Evolutionary conservation across 2,888 invertebrate genomes (phyloP), one percentile per base, ranked within the genome.

Genomic region (Ctenicera cuprea): DNA sequence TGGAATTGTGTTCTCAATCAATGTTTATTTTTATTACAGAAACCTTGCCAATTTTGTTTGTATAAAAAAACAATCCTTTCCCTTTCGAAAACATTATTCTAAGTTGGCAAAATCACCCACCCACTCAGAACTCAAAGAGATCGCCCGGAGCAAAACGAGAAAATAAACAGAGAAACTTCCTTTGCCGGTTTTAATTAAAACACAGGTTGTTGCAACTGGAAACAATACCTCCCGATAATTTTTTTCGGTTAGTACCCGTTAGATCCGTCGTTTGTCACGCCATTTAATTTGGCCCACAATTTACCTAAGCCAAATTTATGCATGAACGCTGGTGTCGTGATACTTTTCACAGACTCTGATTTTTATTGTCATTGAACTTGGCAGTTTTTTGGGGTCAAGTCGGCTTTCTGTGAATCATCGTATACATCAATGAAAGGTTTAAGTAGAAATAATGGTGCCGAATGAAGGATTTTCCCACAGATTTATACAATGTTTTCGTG

Each of bases 301-400:
- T 43, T 14, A 43, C 14, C 43, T 43, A 43, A 43, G 48, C 48
- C 48, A 30, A 48, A 65, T 66, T 66, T 54, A 54, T 66, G 66
- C 66, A 66, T 41, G 66, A 66, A 54, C 52, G 37, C 66, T 11
- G 26, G 38, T 37, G 50, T 38, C 52, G 52, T 20, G 52, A 20
- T 52, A 52, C 52, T 54, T 66, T 66, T 38, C 33, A 38, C 20
- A 33, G 22, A 1, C 52, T 11, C 38, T 52, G 22, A 38, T 54
- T 52, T 33, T 66, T 43, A 66, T 66, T 54, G 66, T 66, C 66
- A 66, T 66, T 66, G 66, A 66, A 66, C 66, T 66, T 66, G 66
- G 20, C 66, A 66, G 64, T 22, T 66, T 66, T 66, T 52, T 66
- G 54, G 54, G 54, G 54, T 30, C 54, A 30, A 48, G 48, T 48